A percentile compares a stretch with the other conserved stretches of the same genome.
Evolutionary conservation across 2,113 vertebrate genomes (phyloP).

Genomic region (Cranoglanis bouderius): DNA sequence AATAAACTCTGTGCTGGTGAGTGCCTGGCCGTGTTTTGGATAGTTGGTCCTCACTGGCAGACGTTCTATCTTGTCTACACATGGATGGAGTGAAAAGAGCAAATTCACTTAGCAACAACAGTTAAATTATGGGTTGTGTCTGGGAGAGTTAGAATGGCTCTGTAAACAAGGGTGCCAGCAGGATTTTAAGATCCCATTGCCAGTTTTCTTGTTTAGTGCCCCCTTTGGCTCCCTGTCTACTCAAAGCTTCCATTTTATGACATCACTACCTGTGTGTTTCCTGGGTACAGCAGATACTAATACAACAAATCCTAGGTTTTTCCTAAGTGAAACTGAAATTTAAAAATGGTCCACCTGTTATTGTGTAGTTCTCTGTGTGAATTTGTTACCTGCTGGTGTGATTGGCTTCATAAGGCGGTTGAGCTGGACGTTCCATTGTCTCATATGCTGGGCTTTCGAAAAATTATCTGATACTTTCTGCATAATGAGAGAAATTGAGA

Average conservation of each 20-base stretch:
- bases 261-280: not conserved
- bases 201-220: not conserved
- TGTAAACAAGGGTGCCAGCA: not conserved
- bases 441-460: constrained; percentile 57
- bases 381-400: constrained; percentile 69
- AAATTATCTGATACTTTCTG: constrained; percentile 62
- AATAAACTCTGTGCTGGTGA: constrained; percentile 75
- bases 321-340: not conserved
- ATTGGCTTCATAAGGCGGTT: constrained; percentile 76
- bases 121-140: not conserved
- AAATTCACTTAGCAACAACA: not conserved
- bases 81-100: constrained; percentile 8
- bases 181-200: not conserved
- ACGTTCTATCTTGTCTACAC: constrained; percentile 64
- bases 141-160: not conserved
- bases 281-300: not conserved
- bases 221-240: not conserved
- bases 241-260: not conserved
- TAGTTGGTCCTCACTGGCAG: constrained; percentile 53
- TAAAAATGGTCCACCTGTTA: not conserved
- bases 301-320: not conserved
- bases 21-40: constrained; percentile 65
- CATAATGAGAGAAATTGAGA: not conserved
- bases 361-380: not conserved
- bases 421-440: constrained; percentile 79